Conservation (phyloP, 2,888 invertebrate genomes). For the Lathronympha strigana region DNA sequence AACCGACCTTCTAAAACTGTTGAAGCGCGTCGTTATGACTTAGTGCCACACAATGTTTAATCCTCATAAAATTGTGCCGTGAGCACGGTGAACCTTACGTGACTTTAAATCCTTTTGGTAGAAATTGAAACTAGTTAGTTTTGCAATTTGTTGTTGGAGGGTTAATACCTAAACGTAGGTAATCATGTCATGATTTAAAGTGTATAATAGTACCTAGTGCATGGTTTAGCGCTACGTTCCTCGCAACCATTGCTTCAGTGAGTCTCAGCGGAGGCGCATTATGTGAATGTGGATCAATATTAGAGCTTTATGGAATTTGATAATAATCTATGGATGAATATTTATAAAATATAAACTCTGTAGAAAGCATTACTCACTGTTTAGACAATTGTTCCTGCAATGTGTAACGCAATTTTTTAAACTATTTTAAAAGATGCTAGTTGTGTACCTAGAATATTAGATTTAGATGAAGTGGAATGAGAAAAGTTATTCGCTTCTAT, state of each 20-base stretch:
- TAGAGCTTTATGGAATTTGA: constrained; percentile 85
- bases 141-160: not conserved
- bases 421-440: constrained; percentile 80
- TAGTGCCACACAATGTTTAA: not conserved
- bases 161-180: not conserved
- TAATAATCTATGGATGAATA: constrained; percentile 81
- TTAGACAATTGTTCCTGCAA: constrained; percentile 74
- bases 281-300: constrained; percentile 81
- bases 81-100: not conserved
- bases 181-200: constrained; percentile 9
- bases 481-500: constrained; percentile 8
- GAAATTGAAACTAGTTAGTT: not conserved
- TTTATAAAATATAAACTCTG: constrained; percentile 67
- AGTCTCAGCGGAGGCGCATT: constrained; percentile 26
- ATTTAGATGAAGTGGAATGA: constrained; percentile 46
- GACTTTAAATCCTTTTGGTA: not conserved
- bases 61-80: not conserved
- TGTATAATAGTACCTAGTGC: constrained; percentile 1
- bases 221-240: constrained; percentile 45
- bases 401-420: constrained; percentile 72
- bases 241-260: constrained; percentile 44
- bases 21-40: constrained; percentile 1
- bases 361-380: constrained; percentile 69
- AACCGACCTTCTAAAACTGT: constrained; percentile 29
- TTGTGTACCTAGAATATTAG: constrained; percentile 69